Base-by-base conservation (phyloP, 2,113 vertebrate genomes). In the Acanthisitta chloris region DNA sequence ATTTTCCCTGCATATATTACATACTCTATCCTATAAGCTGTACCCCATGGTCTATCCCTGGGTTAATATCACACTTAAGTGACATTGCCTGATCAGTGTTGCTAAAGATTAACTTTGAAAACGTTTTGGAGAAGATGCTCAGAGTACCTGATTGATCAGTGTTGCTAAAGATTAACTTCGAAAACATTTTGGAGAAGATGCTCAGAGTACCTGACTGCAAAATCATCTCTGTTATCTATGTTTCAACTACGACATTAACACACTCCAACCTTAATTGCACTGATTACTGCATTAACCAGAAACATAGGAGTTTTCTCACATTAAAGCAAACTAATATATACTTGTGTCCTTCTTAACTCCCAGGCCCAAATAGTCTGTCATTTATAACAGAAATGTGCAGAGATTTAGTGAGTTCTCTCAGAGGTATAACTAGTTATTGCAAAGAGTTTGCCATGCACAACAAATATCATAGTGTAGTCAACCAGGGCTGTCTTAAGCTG, bases 21-120 rank as follows among this genome's bases (percentile, higher is more conserved):
- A 46, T 43, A 36, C 3, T 17, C 33, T 65, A 3, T 9, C 21
- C 10, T 69, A 8, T 25, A 51, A 58, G 8, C 14, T 61, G 17
- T 28, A 36, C 18, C 17, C 92, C 33, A 23, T 24, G 19, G 18
- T 51, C 31, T 64, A 3, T 38, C 5, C 21, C 13, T 43, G 11
- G 2, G 1, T 51, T 71, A 58, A 46, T 52, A 66, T 23, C 59
- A 66, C 29, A 78, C 6, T 62, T 54, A 15, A 0, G 0, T 26
- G 43, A 8, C 12, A 16, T 33, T 54, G 10, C 33, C 19, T 69
- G 49, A 89, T 65, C 28, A 14, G 20, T n/a, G 28, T 2, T 52
- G 51, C 38, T 76, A 29, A 76, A 71, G 31, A 70, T 19, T 52
- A 88, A 78, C 31, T 79, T 48, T 20, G 28, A 74, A 84, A 85